Evolutionary conservation across 2,888 invertebrate species (phyloP).

Genomic region (Acholoe squamosa): DNA sequence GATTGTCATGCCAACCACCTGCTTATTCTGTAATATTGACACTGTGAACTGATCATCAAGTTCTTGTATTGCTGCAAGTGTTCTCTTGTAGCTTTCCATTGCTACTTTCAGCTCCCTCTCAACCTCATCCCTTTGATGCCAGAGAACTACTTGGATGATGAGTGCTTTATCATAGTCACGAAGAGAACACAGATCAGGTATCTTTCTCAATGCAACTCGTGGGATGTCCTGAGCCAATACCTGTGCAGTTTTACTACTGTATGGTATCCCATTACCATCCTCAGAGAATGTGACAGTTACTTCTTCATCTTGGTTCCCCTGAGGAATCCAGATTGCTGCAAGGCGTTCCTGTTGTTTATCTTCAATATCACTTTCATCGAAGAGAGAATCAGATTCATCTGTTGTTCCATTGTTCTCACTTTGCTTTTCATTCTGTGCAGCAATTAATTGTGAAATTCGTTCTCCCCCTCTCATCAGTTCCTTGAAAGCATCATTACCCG

Average conservation of each 20-base stretch:
- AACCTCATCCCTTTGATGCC: constrained; percentile 15
- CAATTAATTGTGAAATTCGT: neutral
- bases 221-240: constrained; percentile 50
- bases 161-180: constrained; percentile 27
- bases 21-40: constrained; percentile 28
- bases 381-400: neutral
- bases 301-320: neutral
- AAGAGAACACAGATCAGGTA: constrained; percentile 59
- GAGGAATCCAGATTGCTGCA: constrained; percentile 17
- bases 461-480: constrained; percentile 1
- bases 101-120: constrained; percentile 48
- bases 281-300: constrained; percentile 42
- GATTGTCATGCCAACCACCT: constrained; percentile 68
- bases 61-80: constrained; percentile 44
- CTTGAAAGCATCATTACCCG: neutral
- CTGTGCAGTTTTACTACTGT: constrained; percentile 19
- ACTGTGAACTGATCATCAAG: constrained; percentile 59
- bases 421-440: neutral
- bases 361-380: constrained; percentile 48
- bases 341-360: constrained; percentile 61
- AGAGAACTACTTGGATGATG: constrained; percentile 63
- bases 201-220: neutral
- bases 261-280: neutral
- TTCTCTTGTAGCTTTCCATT: constrained; percentile 34
- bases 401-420: neutral